phyloP scores from a whole-genome alignment of 1,140 invertebrate genomes.

The Lamellibrachia luymesi region DNA sequence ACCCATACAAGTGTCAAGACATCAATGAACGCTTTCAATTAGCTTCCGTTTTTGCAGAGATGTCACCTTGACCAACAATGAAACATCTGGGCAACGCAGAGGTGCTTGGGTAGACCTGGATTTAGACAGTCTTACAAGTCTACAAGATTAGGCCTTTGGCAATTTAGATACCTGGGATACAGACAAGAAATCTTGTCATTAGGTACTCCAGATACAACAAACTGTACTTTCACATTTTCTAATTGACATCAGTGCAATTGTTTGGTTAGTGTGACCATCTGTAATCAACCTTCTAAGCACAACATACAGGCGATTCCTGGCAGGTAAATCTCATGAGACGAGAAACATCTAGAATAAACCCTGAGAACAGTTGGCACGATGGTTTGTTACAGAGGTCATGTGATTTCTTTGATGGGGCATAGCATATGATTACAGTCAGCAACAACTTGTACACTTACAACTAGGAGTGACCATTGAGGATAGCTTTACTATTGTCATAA shows the following conservation, averaged over 20 bases:
- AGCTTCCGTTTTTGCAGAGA: background rate
- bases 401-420: background rate
- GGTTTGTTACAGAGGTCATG: background rate
- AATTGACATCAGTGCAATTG: no score
- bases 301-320: no score
- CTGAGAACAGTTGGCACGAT: no score
- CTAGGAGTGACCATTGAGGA: no score
- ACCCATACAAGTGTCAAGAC: background rate
- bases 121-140: background rate
- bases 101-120: background rate
- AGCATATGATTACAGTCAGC: background rate
- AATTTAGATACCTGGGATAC: background rate
- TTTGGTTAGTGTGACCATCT: no score
- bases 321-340: no score
- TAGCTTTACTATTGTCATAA: no score
- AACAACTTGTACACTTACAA: background rate
- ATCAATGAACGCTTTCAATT: background rate
- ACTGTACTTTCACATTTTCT: no score
- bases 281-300: no score
- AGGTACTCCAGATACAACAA: background rate
- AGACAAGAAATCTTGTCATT: background rate
- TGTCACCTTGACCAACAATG: background rate
- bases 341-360: no score
- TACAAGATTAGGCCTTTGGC: background rate
- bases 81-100: no score